phyloP scores from a whole-genome alignment of 2,888 invertebrate species.

The Drosophila macrospina region DNA sequence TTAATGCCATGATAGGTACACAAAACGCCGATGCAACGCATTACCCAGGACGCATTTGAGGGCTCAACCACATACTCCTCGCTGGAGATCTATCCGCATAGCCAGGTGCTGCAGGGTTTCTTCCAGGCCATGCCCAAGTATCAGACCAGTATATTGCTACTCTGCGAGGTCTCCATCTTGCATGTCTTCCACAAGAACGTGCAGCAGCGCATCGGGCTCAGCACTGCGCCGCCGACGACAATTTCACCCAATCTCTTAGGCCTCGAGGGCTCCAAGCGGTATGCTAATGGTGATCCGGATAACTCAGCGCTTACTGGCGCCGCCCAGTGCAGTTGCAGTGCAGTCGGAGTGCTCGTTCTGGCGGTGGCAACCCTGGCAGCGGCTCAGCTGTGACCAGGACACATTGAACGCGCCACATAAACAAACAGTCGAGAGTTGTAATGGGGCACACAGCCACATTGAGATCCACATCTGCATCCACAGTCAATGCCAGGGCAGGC shows the following conservation, averaged over 20 bases:
- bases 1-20: conserved; percentile 76
- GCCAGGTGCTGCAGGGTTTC: conserved; percentile 84
- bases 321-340: conserved; percentile 66
- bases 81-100: conserved; percentile 85
- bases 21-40: conserved; percentile 85
- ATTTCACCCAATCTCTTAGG: conserved; percentile 85
- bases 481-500: conserved; percentile 12
- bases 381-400: conserved; percentile 80
- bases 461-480: neutral
- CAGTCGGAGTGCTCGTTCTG: conserved; percentile 58
- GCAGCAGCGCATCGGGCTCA: conserved; percentile 83
- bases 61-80: conserved; percentile 84
- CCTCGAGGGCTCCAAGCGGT: conserved; percentile 84
- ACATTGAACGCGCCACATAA: conserved; percentile 46
- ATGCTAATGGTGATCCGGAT: conserved; percentile 84
- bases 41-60: conserved; percentile 83
- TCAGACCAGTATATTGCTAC: conserved; percentile 83
- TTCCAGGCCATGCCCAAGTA: conserved; percentile 85
- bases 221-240: conserved; percentile 83
- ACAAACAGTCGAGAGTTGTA: conserved; percentile 34
- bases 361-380: conserved; percentile 55
- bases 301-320: conserved; percentile 85
- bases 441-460: neutral
- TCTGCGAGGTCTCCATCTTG: conserved; percentile 85
- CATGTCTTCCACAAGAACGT: conserved; percentile 85